A percentile compares a stretch with the other conserved stretches of the same genome.
phyloP scores from a whole-genome alignment of 2,797 vertebrate genomes.

The Spheniscus humboldti region DNA sequence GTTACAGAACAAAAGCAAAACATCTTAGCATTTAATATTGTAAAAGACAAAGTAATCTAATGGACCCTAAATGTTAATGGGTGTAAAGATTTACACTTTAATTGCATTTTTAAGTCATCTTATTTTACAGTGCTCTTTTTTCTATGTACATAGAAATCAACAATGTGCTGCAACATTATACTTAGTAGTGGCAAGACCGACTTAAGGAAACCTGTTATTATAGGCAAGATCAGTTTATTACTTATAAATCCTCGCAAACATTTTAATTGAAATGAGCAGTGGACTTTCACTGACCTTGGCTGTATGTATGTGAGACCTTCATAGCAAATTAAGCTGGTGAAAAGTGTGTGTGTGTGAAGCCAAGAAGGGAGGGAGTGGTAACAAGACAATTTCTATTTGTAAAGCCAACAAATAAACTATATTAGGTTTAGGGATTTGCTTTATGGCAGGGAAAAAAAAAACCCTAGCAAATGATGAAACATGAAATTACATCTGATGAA shows the following conservation, averaged over 20 bases:
- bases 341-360: neutral
- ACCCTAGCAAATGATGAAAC: neutral
- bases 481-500: conserved; percentile 26
- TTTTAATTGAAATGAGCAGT: conserved; percentile 73
- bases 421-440: conserved; percentile 9
- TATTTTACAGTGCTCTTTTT: conserved; percentile 56
- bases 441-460: neutral
- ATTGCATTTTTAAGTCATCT: conserved; percentile 68
- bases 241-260: conserved; percentile 68
- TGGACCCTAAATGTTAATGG: conserved; percentile 70
- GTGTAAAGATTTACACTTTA: conserved; percentile 71
- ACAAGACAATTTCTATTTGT: neutral
- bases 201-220: conserved; percentile 68
- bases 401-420: conserved; percentile 33
- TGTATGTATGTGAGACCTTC: conserved; percentile 25
- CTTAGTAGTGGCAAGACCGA: conserved; percentile 27
- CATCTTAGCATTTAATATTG: conserved; percentile 64
- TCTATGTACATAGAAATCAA: conserved; percentile 64
- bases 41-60: conserved; percentile 69
- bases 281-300: conserved; percentile 69
- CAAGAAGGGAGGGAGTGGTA: conserved; percentile 16
- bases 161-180: conserved; percentile 43
- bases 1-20: conserved; percentile 58
- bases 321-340: conserved; percentile 25
- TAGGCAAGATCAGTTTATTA: conserved; percentile 64